Conservation (phyloP, 2,888 invertebrate genomes). For the Epicampocera succincta region DNA sequence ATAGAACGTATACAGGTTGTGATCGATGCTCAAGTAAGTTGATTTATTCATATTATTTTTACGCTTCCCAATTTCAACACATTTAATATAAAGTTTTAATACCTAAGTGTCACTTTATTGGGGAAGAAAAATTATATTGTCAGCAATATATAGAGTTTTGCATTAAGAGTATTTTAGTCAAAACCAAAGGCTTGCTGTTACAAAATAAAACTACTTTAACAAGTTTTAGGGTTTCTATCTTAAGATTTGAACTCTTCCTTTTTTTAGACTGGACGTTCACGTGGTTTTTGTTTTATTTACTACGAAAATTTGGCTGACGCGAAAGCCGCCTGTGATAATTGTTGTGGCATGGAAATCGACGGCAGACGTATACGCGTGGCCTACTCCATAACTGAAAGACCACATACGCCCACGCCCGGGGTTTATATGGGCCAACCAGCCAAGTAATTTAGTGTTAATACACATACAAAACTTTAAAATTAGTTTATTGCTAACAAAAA, state of each 20-base stretch:
- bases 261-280: slow-evolving; percentile 91
- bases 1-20: slow-evolving; percentile 97
- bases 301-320: slow-evolving; percentile 94
- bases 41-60: background rate
- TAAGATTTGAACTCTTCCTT: slow-evolving; percentile 66
- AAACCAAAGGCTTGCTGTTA: slow-evolving; percentile 79
- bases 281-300: slow-evolving; percentile 98
- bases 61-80: slow-evolving; percentile 31
- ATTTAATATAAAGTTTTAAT: slow-evolving; percentile 52
- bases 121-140: slow-evolving; percentile 59
- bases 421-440: slow-evolving; percentile 98
- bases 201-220: slow-evolving; percentile 5
- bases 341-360: slow-evolving; percentile 96
- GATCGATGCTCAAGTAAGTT: slow-evolving; percentile 90
- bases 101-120: slow-evolving; percentile 43
- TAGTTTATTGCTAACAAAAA: background rate
- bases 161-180: slow-evolving; percentile 52
- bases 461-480: background rate
- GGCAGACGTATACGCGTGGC: slow-evolving; percentile 96
- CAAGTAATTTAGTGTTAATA: slow-evolving; percentile 71
- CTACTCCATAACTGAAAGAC: slow-evolving; percentile 96
- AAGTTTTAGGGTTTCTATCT: too few species aligned
- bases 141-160: slow-evolving; percentile 70
- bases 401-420: slow-evolving; percentile 98
- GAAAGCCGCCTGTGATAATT: slow-evolving; percentile 95